Percentiles rank a stretch among this genome's conserved stretches.
phyloP scores from a whole-genome alignment of 2,113 vertebrate genomes.

The Aepyceros melampus region DNA sequence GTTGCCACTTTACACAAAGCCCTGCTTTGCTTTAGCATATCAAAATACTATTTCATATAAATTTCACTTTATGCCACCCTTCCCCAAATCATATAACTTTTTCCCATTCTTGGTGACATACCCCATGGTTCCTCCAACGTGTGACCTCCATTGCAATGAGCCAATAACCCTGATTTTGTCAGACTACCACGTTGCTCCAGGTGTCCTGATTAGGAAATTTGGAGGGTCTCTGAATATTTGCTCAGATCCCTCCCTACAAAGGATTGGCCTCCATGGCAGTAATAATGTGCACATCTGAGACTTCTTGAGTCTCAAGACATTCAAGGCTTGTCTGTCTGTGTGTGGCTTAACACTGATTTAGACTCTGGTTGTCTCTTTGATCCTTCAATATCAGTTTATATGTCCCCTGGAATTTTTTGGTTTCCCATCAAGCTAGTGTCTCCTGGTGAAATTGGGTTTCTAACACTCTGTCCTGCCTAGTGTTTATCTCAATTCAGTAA shows the following conservation, averaged over 20 bases:
- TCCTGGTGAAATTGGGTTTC: neutral
- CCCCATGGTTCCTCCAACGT: too few species aligned
- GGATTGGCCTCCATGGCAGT: neutral
- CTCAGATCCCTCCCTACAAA: neutral
- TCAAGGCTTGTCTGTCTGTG: neutral
- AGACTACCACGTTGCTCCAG: neutral
- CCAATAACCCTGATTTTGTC: neutral
- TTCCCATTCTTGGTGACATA: neutral
- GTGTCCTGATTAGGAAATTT: neutral
- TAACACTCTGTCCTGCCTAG: neutral
- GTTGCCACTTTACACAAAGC: neutral
- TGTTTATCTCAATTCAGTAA: neutral
- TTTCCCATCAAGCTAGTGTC: neutral
- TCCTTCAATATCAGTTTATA: neutral
- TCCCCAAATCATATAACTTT: neutral
- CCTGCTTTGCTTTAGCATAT: neutral
- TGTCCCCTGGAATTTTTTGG: neutral
- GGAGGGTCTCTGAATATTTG: neutral
- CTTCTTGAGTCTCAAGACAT: neutral
- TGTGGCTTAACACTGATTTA: neutral
- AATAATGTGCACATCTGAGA: neutral
- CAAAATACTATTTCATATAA: neutral
- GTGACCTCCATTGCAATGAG: neutral
- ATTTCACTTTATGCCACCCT: neutral
- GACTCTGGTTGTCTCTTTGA: neutral